phyloP scores from a whole-genome alignment of 2,888 invertebrate species.

The Cheilosia vulpina region DNA sequence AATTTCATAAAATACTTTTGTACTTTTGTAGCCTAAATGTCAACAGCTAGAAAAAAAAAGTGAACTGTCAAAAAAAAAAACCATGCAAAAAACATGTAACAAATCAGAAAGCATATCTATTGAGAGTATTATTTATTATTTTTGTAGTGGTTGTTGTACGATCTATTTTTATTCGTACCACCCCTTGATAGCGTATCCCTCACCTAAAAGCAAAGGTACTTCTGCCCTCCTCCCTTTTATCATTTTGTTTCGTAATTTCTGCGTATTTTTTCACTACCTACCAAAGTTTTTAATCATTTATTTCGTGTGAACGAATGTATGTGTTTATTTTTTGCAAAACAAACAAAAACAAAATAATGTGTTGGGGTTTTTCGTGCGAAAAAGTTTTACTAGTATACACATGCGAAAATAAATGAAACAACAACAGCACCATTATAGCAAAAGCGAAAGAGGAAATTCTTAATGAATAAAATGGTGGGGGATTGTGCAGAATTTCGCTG shows the following conservation, averaged over 20 bases:
- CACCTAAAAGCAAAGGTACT: background rate
- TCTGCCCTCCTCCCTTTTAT: slow-evolving; percentile 20
- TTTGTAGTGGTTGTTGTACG: slow-evolving; percentile 13
- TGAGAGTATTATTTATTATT: slow-evolving; percentile 6
- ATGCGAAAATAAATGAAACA: slow-evolving; percentile 1
- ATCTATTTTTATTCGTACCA: slow-evolving; percentile 5
- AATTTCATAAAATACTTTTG: background rate
- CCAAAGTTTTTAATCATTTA: slow-evolving; percentile 27
- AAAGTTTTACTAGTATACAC: slow-evolving; percentile 40
- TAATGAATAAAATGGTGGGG: slow-evolving; percentile 39
- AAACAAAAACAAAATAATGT: slow-evolving; percentile 8
- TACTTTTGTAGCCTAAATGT: background rate
- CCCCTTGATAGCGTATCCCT: background rate
- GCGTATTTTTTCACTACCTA: slow-evolving; percentile 8
- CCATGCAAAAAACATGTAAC: background rate
- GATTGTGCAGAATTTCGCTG: slow-evolving; percentile 22
- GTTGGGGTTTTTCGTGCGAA: slow-evolving; percentile 55
- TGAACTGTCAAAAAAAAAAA: background rate
- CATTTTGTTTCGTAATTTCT: slow-evolving; percentile 22
- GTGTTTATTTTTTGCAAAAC: slow-evolving; percentile 18
- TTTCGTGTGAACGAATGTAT: slow-evolving; percentile 16
- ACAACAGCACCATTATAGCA: slow-evolving; percentile 23
- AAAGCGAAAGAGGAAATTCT: slow-evolving; percentile 55
- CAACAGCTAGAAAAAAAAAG: slow-evolving; percentile 21
- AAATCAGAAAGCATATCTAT: slow-evolving; percentile 13